Evolutionary conservation across 2,113 vertebrate genomes (phyloP).

Genomic region (Crotalus helleri): DNA sequence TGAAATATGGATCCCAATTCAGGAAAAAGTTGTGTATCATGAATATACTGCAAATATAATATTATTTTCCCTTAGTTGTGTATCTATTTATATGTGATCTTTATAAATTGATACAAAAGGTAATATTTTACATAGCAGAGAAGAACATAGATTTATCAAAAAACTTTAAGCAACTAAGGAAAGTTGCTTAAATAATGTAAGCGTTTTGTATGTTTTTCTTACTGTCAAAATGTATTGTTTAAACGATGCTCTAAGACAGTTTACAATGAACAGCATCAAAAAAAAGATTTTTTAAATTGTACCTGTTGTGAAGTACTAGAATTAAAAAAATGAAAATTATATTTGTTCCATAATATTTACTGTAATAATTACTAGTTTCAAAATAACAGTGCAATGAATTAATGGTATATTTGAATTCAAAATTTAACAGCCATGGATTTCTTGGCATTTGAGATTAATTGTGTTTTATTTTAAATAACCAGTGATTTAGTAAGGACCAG

Average conservation of each 20-base stretch:
- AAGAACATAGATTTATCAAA: background rate
- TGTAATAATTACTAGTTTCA: background rate
- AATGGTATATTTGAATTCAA: background rate
- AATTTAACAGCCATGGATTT: slow-evolving; percentile 14
- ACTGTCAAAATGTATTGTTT: background rate
- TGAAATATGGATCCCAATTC: background rate
- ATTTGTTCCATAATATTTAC: background rate
- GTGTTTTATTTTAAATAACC: background rate
- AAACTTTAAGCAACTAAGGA: background rate
- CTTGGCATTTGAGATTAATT: slow-evolving; percentile 33
- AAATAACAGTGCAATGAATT: background rate
- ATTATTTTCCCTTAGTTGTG: background rate
- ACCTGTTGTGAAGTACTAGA: background rate
- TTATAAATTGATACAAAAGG: background rate
- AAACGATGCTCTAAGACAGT: background rate
- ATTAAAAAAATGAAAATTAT: background rate
- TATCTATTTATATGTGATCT: background rate
- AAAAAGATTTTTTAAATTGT: background rate
- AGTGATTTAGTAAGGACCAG: background rate
- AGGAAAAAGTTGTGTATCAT: background rate
- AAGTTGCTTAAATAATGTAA: background rate
- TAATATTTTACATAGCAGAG: background rate
- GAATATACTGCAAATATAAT: background rate
- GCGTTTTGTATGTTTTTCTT: background rate
- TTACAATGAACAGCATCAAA: background rate